phyloP scores from a whole-genome alignment of 2,797 vertebrate species.

The Dendrocincla tyrannina region DNA sequence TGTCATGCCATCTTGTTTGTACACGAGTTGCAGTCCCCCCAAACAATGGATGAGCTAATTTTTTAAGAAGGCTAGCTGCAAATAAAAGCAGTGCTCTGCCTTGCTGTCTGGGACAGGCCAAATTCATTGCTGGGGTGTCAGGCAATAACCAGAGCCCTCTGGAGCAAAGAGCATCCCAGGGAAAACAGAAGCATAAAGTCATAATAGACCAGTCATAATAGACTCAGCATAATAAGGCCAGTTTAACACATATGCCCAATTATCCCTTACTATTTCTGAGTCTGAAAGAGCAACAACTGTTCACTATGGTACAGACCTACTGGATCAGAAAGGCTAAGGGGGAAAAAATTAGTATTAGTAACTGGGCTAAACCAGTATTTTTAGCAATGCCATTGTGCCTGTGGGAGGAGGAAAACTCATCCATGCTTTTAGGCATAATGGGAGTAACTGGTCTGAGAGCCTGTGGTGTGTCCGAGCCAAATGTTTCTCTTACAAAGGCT shows the following conservation, averaged over 20 bases:
- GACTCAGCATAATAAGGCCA: neutral
- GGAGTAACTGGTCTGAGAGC: neutral
- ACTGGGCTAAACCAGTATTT: neutral
- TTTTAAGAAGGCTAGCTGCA: neutral
- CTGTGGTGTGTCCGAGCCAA: neutral
- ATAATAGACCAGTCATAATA: neutral
- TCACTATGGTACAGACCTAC: neutral
- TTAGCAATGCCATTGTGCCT: neutral
- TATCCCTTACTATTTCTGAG: conserved; percentile 11
- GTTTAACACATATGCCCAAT: conserved; percentile 38
- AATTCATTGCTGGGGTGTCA: neutral
- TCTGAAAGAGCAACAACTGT: neutral
- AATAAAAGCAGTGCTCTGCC: neutral
- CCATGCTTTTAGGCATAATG: neutral
- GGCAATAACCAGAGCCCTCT: neutral
- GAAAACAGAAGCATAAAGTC: conserved; percentile 23
- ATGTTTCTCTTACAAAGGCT: neutral
- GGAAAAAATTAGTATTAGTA: neutral
- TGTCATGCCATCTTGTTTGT: neutral
- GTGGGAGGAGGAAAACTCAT: neutral
- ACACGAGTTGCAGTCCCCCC: neutral
- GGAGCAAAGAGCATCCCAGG: neutral
- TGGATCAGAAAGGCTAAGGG: neutral
- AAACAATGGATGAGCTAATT: neutral
- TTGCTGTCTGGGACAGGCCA: neutral